These are phyloP conservation scores for Palloptera scutellata DNA, from an alignment of 2,888 invertebrate genomes.

Conservation along the genomic window DNA sequence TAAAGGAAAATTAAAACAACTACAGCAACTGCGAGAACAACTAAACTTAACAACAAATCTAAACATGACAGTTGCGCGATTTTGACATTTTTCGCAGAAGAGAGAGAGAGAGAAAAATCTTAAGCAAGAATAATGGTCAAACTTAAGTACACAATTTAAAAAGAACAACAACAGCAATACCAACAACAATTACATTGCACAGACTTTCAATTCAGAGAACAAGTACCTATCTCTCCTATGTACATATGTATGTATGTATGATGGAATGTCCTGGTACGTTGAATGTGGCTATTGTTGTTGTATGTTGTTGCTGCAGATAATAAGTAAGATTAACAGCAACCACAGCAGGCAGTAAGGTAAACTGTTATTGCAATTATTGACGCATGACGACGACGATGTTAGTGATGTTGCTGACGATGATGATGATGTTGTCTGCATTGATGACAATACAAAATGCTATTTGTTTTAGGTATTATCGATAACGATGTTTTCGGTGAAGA, in stretches of 20 bases:
- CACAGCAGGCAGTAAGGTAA: too few relatives aligned
- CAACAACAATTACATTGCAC: neutral
- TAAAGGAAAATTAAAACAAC: too few relatives aligned
- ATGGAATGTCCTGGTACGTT: too few relatives aligned
- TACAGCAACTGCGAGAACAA: constrained; percentile 30
- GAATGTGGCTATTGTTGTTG: too few relatives aligned
- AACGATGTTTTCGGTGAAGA: too few relatives aligned
- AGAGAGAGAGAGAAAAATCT: constrained; percentile 30
- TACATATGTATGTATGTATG: too few relatives aligned
- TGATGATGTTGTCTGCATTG: neutral
- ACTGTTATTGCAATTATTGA: too few relatives aligned
- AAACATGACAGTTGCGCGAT: constrained; percentile 41
- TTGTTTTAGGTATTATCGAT: too few relatives aligned
- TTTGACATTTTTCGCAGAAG: constrained; percentile 39
- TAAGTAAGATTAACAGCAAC: too few relatives aligned
- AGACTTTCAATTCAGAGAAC: neutral
- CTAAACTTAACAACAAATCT: constrained; percentile 28
- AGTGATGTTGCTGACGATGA: neutral
- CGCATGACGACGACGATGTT: neutral
- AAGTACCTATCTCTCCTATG: too few relatives aligned
- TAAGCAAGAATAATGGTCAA: neutral
- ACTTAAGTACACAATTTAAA: neutral
- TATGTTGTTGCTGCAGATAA: too few relatives aligned
- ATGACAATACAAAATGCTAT: neutral
- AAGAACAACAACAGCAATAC: neutral